phyloP scores from a whole-genome alignment of 1,140 invertebrate species.

The Bombyx mandarina region DNA sequence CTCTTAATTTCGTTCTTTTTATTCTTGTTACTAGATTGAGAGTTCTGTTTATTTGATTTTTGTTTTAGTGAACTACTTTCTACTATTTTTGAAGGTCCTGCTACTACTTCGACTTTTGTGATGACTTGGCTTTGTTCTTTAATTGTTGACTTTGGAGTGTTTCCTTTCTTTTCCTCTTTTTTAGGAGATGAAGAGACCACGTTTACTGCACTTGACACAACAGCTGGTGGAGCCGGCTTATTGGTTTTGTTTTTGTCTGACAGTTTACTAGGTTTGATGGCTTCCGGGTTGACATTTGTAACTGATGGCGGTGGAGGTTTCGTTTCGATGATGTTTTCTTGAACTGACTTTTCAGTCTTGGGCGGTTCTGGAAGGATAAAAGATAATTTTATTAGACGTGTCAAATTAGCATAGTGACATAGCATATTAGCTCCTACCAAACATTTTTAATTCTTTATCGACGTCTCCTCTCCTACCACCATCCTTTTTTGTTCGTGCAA shows the following conservation, averaged over 20 bases:
- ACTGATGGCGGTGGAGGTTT: constrained; percentile 63
- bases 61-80: constrained; percentile 44
- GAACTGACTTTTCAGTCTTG: constrained; percentile 53
- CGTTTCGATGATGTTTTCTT: constrained; percentile 72
- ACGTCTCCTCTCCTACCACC: too few species aligned
- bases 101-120: constrained; percentile 73
- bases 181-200: constrained; percentile 62
- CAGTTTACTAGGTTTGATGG: constrained; percentile 74
- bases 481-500: too few species aligned
- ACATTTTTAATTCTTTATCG: too few species aligned
- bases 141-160: constrained; percentile 48
- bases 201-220: constrained; percentile 57
- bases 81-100: constrained; percentile 63
- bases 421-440: too few species aligned
- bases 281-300: constrained; percentile 55
- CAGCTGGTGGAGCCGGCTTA: constrained; percentile 38
- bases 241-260: constrained; percentile 56
- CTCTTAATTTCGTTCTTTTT: constrained; percentile 41
- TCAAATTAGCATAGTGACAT: too few species aligned
- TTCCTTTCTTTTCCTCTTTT: constrained; percentile 60
- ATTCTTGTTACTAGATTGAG: constrained; percentile 28
- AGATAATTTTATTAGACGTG: not conserved
- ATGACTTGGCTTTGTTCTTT: constrained; percentile 68
- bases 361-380: constrained; percentile 50
- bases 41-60: constrained; percentile 30